A percentile compares a stretch with the other conserved stretches of the same genome.
Evolutionary conservation across 2,113 vertebrate species (phyloP).

Genomic region (Phaethon lepturus): DNA sequence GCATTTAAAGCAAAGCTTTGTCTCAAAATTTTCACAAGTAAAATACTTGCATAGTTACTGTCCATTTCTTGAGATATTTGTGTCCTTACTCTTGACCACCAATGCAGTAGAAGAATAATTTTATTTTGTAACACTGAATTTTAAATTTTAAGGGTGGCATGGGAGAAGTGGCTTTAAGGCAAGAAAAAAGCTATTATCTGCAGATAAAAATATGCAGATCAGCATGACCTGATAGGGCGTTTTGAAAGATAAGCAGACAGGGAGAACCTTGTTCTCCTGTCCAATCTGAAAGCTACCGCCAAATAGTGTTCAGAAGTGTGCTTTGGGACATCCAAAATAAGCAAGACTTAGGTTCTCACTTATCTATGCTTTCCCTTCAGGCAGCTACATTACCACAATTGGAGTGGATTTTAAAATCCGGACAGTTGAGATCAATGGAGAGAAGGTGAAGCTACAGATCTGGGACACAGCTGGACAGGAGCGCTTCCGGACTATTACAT

Average conservation of each 20-base stretch:
- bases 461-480: conserved; percentile 99
- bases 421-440: conserved; percentile 97
- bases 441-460: conserved; percentile 99
- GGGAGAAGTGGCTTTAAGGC: background rate
- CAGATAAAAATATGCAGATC: background rate
- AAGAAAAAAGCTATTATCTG: background rate
- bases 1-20: background rate
- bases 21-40: background rate
- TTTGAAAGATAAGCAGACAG: background rate
- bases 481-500: conserved; percentile 97
- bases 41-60: background rate
- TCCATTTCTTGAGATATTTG: background rate
- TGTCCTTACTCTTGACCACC: background rate
- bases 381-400: conserved; percentile 99
- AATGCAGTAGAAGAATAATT: background rate
- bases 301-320: background rate
- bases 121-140: background rate
- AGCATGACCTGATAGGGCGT: background rate
- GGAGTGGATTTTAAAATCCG: conserved; percentile 99
- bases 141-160: background rate
- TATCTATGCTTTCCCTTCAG: conserved; percentile 62
- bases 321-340: background rate
- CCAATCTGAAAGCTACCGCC: background rate
- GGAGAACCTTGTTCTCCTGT: background rate
- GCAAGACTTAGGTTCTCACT: background rate